Evolutionary conservation across 2,797 vertebrate genomes (phyloP), one percentile per base, ranked within the genome.

Genomic region (Potorous gilbertii): DNA sequence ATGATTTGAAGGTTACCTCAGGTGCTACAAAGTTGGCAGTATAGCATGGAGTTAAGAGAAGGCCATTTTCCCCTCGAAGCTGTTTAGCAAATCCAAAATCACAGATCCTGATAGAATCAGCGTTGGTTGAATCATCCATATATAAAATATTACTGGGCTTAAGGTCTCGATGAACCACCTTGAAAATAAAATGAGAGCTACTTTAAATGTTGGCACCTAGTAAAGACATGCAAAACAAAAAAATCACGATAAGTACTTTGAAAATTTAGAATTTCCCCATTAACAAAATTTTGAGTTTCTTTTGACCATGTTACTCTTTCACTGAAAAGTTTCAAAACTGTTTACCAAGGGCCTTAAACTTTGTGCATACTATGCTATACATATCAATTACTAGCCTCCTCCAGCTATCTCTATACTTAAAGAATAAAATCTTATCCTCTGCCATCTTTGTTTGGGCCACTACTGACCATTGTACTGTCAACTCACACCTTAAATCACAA

Each of bases 111-210:
- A 99, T 99, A 46, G 99, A 99, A 98, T 99, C 99, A 1, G 99
- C 99, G 98, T 99, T 99, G 95, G 99, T 99, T 40, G 99, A 99
- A 97, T 99, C 99, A 90, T 99, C 99, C 99, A 99, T 99, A 94
- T 99, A 99, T 54, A 99, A 99, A 98, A 99, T 99, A 98, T 99
- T 99, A 98, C 99, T 99, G 97, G 99, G 99, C 96, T 99, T 99
- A 98, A 99, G 99, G 98, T 99, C 99, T 98, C 99, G 98, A 98
- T 99, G 99, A 97, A 99, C 99, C 95, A 99, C 99, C 99, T 99
- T 97, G 9, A 94, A 98, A 66, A 90, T 90, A 96, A 93, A 97
- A 93, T 24, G 55, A 91, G 9, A 97, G 89, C 54, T 18, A 4
- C 0, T 95, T 93, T 81, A 92, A 13, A 92, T 94, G 93, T 92